Base-by-base conservation (phyloP, 2,113 vertebrate species). In the Perca fluviatilis region DNA sequence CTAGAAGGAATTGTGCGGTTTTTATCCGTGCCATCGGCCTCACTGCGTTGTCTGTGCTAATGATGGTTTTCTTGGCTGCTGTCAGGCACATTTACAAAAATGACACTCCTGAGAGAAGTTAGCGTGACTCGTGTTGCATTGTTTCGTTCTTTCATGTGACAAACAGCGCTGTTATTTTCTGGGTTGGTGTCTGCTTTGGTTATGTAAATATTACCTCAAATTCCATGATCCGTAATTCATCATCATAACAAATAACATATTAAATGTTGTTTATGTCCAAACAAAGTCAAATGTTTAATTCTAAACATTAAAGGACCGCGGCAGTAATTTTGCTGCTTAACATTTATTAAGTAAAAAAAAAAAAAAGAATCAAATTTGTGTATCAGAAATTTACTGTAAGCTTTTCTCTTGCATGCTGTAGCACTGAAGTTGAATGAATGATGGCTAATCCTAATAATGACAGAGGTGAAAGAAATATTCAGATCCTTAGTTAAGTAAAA, bases 31-130 rank as follows among this genome's bases (percentile, higher is more conserved):
- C 85, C 88, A 86, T 78, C 51, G 13, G 61, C 83, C 56, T 68
- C 18, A 10, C 66, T 80, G 78, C 81, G 40, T 88, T 81, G 85
- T 88, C 89, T 87, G 85, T 60, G 36, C 57, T 88, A 79, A 85
- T 83, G 66, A 74, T 70, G 73, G 10, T 72, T 86, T 80, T 83
- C 73, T 85, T 58, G 68, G 74, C 69, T 73, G 74, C 77, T 76
- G 77, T 86, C 67, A 65, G 73, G 73, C 57, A n/a, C 62, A 83
- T 68, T 81, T 64, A 77, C 82, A 47, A 88, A 65, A 67, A 84
- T 63, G 88, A 66, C 62, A 80, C 70, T 84, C 68, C 83, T 47
- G 70, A 74, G 67, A 80, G 27, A 67, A 61, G 75, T 69, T 58
- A 54, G 27, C 16, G 12, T 60, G 70, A 76, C 23, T 25, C 50